These are phyloP conservation scores for Campoplex nolae DNA, from an alignment of 2,888 invertebrate species.

Conservation along the genomic window DNA sequence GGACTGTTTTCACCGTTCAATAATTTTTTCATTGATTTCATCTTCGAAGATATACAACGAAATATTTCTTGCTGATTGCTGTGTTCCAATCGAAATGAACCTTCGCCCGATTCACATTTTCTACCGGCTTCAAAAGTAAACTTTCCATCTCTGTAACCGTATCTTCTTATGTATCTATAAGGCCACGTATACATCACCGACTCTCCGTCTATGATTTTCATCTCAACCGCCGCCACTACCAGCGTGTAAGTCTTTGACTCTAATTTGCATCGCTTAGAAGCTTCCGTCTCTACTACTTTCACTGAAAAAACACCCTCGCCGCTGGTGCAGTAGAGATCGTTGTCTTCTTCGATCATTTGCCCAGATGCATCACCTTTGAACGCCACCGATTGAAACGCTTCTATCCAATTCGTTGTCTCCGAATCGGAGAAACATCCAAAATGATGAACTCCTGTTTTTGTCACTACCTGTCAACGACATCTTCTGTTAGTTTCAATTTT, in stretches of 20 bases:
- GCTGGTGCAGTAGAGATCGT: constrained; percentile 94
- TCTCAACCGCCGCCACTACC: constrained; percentile 90
- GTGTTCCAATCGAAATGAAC: constrained; percentile 92
- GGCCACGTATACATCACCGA: constrained; percentile 92
- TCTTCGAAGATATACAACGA: constrained; percentile 92
- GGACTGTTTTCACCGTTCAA: constrained; percentile 88
- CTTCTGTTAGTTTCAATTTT: not conserved
- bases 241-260: constrained; percentile 90
- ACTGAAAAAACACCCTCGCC: constrained; percentile 93
- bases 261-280: constrained; percentile 91
- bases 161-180: constrained; percentile 92
- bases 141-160: constrained; percentile 94
- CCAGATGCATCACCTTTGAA: constrained; percentile 89
- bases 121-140: constrained; percentile 95
- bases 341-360: constrained; percentile 92
- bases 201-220: constrained; percentile 90
- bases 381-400: constrained; percentile 92
- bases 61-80: constrained; percentile 93
- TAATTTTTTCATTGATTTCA: constrained; percentile 95
- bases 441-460: constrained; percentile 88
- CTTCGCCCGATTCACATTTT: constrained; percentile 94
- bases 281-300: constrained; percentile 91
- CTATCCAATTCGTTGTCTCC: constrained; percentile 92
- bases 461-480: constrained; percentile 87
- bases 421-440: constrained; percentile 89